Evolutionary conservation across 2,797 vertebrate genomes (phyloP), one percentile per base, ranked within the genome.

Genomic region (Acipenser oxyrinchus): DNA sequence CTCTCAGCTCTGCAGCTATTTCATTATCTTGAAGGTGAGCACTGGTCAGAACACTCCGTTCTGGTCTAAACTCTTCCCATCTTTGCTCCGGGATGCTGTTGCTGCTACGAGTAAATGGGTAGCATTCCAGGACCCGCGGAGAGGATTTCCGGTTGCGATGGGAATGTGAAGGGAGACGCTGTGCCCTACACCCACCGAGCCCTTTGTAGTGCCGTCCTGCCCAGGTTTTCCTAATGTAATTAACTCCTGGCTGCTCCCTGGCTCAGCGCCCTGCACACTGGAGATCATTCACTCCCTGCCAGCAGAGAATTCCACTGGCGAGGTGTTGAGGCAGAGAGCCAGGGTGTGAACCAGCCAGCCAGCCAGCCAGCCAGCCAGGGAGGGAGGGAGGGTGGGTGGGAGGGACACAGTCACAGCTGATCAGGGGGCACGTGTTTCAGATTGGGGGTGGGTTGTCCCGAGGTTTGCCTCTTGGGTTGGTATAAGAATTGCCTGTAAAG

Each of bases 261-360:
- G 55, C 57, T 61, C 72, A 66, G 72, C 70, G 79, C 68, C 75
- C 71, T 55, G 67, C 76, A 83, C 79, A 90, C 83, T 82, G 84
- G 79, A 75, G 76, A 76, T 87, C 83, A 85, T 89, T 89, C 83
- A 87, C 75, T 61, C 66, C 51, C 68, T 83, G 84, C 86, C 78
- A 83, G 81, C 69, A 71, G 73, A 78, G 73, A 72, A 71, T 76
- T 66, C 69, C 51, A 65, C 75, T 74, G 69, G 72, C 71, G 11
- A 48, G 66, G 62, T 74, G 69, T 71, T 71, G 11, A 48, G 66
- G 62, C 69, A 18, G 62, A 18, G 55, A 52, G 63, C 7, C 67
- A 62, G 70, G 73, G 51, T 37, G 23, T 37, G 64, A 62, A 63
- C 73, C 15, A 18, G 1, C 15, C 15, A 18, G 15, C 15, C 15